These are phyloP conservation scores for Pseudochromis fuscus DNA, from an alignment of 2,797 vertebrate species.

Conservation along the genomic window DNA sequence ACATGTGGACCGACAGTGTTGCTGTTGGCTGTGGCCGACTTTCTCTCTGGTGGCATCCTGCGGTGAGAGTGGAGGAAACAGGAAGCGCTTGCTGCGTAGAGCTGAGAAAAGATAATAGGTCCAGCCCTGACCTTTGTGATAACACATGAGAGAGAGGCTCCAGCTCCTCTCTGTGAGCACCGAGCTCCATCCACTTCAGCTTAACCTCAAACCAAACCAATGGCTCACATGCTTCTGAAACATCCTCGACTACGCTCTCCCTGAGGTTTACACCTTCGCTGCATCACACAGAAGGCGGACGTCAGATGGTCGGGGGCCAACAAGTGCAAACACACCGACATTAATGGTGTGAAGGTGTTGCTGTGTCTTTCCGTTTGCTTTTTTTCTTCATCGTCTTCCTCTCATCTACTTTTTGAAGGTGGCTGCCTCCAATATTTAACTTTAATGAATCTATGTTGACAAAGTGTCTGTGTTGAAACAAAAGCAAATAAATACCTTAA, in stretches of 20 bases:
- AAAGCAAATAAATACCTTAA: slow-evolving; percentile 88
- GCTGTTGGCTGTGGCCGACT: slow-evolving; percentile 69
- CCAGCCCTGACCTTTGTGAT: slow-evolving; percentile 74
- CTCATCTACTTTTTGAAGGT: background rate
- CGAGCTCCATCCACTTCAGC: slow-evolving; percentile 6
- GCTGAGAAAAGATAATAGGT: slow-evolving; percentile 76
- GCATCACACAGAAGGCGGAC: background rate
- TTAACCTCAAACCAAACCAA: slow-evolving; percentile 34
- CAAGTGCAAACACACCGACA: background rate
- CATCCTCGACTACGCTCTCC: background rate
- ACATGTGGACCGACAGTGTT: slow-evolving; percentile 43
- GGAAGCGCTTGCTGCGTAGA: slow-evolving; percentile 74
- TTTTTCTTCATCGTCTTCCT: no score
- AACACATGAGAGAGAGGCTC: slow-evolving; percentile 56
- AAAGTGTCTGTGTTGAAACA: background rate
- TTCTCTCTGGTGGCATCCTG: slow-evolving; percentile 71
- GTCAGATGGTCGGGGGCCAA: background rate
- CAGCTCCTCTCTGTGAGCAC: slow-evolving; percentile 20
- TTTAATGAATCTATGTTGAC: no score
- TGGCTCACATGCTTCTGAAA: slow-evolving; percentile 34
- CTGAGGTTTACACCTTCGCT: slow-evolving; percentile 37
- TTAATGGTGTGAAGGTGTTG: background rate
- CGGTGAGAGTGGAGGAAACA: slow-evolving; percentile 77
- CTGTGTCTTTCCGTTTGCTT: background rate
- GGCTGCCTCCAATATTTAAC: background rate